Evolutionary conservation across 2,113 vertebrate genomes (phyloP), one percentile per base, ranked within the genome.

Genomic region (Opisthocomus hoazin): DNA sequence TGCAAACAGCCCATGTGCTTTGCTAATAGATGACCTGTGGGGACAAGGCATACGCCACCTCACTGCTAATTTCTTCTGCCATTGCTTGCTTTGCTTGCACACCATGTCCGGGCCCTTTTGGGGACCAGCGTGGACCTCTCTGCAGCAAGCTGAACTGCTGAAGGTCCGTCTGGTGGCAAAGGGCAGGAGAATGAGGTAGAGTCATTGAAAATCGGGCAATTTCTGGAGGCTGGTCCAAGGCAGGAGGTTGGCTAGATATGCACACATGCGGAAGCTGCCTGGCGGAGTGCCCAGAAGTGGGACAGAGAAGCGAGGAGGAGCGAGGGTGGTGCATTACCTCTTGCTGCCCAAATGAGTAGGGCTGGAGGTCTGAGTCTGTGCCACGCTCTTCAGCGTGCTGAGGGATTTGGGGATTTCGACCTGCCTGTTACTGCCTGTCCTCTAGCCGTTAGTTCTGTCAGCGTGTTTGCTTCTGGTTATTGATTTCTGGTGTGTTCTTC

Each of bases 51-150:
- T 12, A 65, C 9, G 41, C 77, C 77, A 57, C 69, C 32, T 73
- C 56, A 57, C 70, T 48, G 57, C 6, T n/a, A 36, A 71, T 82
- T 82, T 10, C 74, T 37, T 60, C 76, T 41, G 20, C 56, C 21
- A 5, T 34, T 14, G 18, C 56, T 74, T 32, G 36, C 61, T 61
- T 54, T 34, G 65, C 65, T 79, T 34, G 20, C 56, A 21, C 43
- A 10, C 0, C 1, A 9, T 23, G 48, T 71, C 36, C 56, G 15
- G 4, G 9, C 22, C 41, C 8, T 75, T 75, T 37, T 0, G 1
- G 32, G 29, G 43, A 13, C 21, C 54, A 15, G 8, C 0, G 2
- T 0, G 34, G 39, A 32, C 8, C 19, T 66, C 37, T 74, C 32
- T 11, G 19, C 60, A 41, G 27, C 26, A 37, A 39, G 10, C 6